These are phyloP conservation scores for Centrocercus urophasianus DNA, from an alignment of 2,113 vertebrate genomes.

Conservation along the genomic window DNA sequence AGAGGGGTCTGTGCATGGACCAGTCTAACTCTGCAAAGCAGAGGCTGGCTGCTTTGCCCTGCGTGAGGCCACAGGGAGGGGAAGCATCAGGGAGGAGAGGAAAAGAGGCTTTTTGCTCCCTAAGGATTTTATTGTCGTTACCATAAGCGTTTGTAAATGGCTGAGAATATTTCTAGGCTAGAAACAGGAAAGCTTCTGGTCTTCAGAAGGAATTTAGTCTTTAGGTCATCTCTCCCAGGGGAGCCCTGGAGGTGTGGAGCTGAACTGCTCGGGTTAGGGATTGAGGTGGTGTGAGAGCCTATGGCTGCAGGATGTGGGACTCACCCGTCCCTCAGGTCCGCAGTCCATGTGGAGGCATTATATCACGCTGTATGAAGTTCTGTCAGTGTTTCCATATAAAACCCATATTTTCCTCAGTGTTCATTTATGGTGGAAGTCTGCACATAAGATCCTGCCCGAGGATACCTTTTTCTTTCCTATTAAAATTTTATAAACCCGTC, in stretches of 20 bases:
- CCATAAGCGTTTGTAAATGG: background rate
- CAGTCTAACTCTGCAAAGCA: background rate
- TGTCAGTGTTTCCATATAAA: conserved; percentile 57
- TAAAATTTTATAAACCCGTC: conserved; percentile 66
- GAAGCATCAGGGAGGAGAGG: background rate
- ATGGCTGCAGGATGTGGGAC: background rate
- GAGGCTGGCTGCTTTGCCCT: background rate
- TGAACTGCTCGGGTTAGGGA: background rate
- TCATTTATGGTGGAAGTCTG: conserved; percentile 49
- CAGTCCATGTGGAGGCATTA: background rate
- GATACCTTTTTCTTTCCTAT: conserved; percentile 65
- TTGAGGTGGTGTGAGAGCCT: background rate
- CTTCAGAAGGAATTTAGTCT: background rate
- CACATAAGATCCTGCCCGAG: conserved; percentile 49
- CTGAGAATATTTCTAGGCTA: background rate
- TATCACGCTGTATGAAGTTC: conserved; percentile 8
- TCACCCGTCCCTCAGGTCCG: background rate
- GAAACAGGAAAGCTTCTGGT: background rate
- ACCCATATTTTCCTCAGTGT: conserved; percentile 42
- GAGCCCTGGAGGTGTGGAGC: background rate
- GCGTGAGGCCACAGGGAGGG: background rate
- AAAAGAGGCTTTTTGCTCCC: background rate
- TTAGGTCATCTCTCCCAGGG: background rate
- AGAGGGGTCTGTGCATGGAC: background rate
- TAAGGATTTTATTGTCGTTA: background rate